phyloP scores from a whole-genome alignment of 2,797 vertebrate genomes.

The Typhlichthys subterraneus region DNA sequence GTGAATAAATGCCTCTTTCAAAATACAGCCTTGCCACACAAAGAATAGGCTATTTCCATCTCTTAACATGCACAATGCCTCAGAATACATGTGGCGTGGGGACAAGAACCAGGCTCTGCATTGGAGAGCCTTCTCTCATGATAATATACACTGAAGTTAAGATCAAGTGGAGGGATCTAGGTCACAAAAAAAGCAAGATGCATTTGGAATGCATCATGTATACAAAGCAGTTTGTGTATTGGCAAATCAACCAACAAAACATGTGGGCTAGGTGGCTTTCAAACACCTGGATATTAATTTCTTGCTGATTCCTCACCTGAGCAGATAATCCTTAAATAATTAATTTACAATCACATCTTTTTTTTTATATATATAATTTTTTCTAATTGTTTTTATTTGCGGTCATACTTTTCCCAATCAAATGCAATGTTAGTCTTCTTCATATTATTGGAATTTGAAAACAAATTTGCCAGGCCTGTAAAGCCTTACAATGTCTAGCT shows the following conservation, averaged over 20 bases:
- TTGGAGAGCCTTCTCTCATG: constrained; percentile 46
- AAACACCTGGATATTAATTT: constrained; percentile 47
- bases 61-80: not conserved
- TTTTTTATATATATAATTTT: too few relatives aligned
- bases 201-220: constrained; percentile 55
- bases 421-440: too few relatives aligned
- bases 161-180: constrained; percentile 33
- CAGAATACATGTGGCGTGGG: constrained; percentile 26
- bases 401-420: too few relatives aligned
- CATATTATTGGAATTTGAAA: too few relatives aligned
- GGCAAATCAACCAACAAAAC: constrained; percentile 72
- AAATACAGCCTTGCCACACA: constrained; percentile 32
- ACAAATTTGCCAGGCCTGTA: too few relatives aligned
- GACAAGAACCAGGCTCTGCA: constrained; percentile 26
- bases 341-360: too few relatives aligned
- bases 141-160: constrained; percentile 42
- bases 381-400: too few relatives aligned
- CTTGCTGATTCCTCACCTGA: too few relatives aligned
- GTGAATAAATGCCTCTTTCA: constrained; percentile 39
- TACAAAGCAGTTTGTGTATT: constrained; percentile 64
- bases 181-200: constrained; percentile 57
- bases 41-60: constrained; percentile 31
- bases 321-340: too few relatives aligned
- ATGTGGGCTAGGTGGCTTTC: constrained; percentile 35
- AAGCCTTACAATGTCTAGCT: too few relatives aligned